Evolutionary conservation across 2,113 vertebrate species (phyloP).

Genomic region (Xenotilapia flavipinnis): DNA sequence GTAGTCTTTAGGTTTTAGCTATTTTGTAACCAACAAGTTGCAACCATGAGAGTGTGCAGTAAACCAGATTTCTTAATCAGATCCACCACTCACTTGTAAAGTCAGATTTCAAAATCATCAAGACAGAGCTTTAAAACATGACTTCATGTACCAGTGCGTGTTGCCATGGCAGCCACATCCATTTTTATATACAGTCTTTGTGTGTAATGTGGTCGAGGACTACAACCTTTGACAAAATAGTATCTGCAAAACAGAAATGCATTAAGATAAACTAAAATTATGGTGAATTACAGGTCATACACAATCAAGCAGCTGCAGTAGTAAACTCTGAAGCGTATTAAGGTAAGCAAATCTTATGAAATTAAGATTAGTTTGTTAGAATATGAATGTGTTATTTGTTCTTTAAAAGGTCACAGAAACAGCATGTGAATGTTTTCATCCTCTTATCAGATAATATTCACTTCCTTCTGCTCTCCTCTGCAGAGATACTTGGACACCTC

Average conservation of each 20-base stretch:
- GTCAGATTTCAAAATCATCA: not conserved
- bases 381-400: not conserved
- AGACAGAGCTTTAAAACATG: not conserved
- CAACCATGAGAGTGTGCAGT: not conserved
- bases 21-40: not conserved
- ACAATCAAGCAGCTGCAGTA: not conserved
- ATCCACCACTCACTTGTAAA: not conserved
- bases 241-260: not conserved
- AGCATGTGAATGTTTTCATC: not conserved
- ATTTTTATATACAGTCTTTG: not conserved
- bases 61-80: not conserved
- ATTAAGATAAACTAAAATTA: not conserved
- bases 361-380: not conserved
- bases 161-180: not conserved
- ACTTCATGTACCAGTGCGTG: fast-evolving
- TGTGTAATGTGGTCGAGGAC: fast-evolving
- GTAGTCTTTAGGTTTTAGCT: not conserved
- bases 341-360: not conserved
- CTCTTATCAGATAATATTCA: not conserved
- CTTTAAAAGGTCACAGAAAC: not conserved
- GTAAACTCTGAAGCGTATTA: not conserved
- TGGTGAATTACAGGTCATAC: not conserved
- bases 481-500: not conserved
- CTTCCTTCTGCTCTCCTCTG: not conserved
- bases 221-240: not conserved